Evolutionary conservation across 2,797 vertebrate species (phyloP).

Genomic region (Sparus aurata): DNA sequence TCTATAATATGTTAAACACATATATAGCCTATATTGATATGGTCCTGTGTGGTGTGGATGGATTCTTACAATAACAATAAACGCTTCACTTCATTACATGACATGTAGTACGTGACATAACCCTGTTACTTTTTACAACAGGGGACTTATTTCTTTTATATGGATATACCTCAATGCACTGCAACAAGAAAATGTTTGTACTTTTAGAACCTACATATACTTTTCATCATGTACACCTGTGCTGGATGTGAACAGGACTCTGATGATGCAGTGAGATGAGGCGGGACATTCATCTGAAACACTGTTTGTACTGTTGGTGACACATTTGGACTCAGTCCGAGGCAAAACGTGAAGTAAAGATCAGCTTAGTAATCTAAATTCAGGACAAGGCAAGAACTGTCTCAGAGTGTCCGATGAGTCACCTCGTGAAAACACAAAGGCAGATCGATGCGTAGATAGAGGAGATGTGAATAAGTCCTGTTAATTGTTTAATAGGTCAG

Average conservation of each 20-base stretch:
- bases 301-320: neutral
- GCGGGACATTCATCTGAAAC: neutral
- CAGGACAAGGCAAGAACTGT: neutral
- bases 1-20: too few species aligned
- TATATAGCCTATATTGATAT: too few species aligned
- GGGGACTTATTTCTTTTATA: neutral
- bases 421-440: neutral
- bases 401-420: neutral
- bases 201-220: neutral
- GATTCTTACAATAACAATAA: too few species aligned
- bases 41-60: too few species aligned
- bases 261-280: neutral
- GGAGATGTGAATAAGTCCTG: slow-evolving; percentile 27
- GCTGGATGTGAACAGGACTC: too few species aligned
- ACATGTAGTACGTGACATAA: too few species aligned
- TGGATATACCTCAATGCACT: neutral
- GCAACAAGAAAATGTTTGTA: neutral
- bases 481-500: slow-evolving; percentile 62
- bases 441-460: neutral
- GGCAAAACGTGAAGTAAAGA: neutral
- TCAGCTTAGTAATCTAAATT: neutral
- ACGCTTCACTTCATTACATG: too few species aligned
- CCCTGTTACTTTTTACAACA: too few species aligned
- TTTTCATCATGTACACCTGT: neutral
- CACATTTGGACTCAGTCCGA: slow-evolving; percentile 10